Evolutionary conservation across 2,113 vertebrate species (phyloP), one percentile per base, ranked within the genome.

Genomic region (Pandion haliaetus): DNA sequence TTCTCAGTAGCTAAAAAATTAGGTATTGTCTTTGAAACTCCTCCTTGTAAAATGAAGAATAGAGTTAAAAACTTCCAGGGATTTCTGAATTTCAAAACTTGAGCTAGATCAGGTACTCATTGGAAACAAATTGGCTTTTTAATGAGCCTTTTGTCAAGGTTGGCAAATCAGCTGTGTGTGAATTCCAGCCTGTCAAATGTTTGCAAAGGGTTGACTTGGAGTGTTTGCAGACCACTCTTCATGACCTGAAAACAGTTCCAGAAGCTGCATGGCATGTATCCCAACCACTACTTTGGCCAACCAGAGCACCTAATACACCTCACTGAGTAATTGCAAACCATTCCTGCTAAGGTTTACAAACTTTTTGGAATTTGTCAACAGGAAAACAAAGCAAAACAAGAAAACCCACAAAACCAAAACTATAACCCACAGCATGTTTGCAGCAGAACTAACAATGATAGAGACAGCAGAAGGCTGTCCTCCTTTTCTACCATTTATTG

Each of bases 101-200:
- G 65, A 58, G 23, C 69, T 94, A 61, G 34, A 80, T 77, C 57
- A 44, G 78, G 45, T 66, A 66, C 19, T 95, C 12, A 42, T 6
- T 91, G 45, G 83, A 95, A 96, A 82, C 18, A 85, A 84, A 87
- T 23, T 6, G 8, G 16, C 28, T 89, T 92, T 85, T 85, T 90
- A 95, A 95, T 42, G 50, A 95, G 49, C 20, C 23, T 82, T 82
- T 86, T 87, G 67, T 7, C 6, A 40, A 94, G 10, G 36, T 12
- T 97, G 91, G 85, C 52, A 91, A 87, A 96, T 90, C 61, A 94
- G 36, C 58, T 63, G 62, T 58, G 49, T 96, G 81, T 82, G 84
- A 95, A 94, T 96, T 97, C 81, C 84, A 87, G 40, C 40, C 42
- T 95, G 91, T 93, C 84, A 95, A 83, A 95, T 42, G 21, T 29